A percentile compares a stretch with the other conserved stretches of the same genome.
These are phyloP conservation scores for Coelinius sp. DNA, from an alignment of 2,888 invertebrate species.

Conservation along the genomic window DNA sequence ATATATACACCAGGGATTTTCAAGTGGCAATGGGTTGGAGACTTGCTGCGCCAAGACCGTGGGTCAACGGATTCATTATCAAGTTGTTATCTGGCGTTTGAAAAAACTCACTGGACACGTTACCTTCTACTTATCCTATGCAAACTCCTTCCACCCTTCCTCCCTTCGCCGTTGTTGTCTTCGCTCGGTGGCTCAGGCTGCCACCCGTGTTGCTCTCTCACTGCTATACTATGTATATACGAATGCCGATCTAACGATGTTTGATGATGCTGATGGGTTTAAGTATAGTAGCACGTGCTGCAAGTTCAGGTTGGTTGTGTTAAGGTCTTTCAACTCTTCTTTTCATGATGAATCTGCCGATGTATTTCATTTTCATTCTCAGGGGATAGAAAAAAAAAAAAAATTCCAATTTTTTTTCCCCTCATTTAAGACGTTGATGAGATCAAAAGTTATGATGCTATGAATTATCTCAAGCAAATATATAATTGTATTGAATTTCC, in stretches of 20 bases:
- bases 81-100: slow-evolving; percentile 58
- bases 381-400: not conserved
- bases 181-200: not conserved
- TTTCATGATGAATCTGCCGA: not conserved
- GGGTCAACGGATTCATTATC: slow-evolving; percentile 61
- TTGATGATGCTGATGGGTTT: not conserved
- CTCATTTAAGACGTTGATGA: too few relatives aligned
- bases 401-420: too few relatives aligned
- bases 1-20: not conserved
- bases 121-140: slow-evolving; percentile 16
- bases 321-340: slow-evolving; percentile 1
- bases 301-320: not conserved
- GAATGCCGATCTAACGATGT: slow-evolving; percentile 16
- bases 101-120: slow-evolving; percentile 22
- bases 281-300: slow-evolving; percentile 3
- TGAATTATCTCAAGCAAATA: not conserved
- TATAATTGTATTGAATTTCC: not conserved
- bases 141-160: not conserved
- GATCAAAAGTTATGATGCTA: too few relatives aligned
- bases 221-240: not conserved
- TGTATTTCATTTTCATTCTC: too few relatives aligned
- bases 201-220: slow-evolving; percentile 9
- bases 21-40: not conserved
- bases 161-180: not conserved
- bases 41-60: slow-evolving; percentile 37